phyloP scores from a whole-genome alignment of 2,113 vertebrate genomes.

The Galemys pyrenaicus region DNA sequence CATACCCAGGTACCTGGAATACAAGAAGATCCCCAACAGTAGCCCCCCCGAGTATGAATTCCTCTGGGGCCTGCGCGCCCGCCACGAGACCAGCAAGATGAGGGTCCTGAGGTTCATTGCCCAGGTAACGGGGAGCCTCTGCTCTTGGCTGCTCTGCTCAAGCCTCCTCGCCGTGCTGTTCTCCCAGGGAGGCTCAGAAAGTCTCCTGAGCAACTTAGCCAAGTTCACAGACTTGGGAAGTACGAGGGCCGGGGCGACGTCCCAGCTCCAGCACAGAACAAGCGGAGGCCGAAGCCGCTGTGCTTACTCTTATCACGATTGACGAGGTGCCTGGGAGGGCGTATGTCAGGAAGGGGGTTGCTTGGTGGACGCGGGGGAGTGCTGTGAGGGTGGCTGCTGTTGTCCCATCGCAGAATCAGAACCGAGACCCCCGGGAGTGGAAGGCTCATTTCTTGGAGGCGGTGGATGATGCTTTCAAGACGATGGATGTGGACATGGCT shows the following conservation, averaged over 20 bases:
- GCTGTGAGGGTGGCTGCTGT: neutral
- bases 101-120: slow-evolving; percentile 88
- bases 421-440: slow-evolving; percentile 69
- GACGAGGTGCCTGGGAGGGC: accelerated
- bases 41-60: slow-evolving; percentile 86
- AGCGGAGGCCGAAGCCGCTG: neutral
- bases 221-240: neutral
- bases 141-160: neutral
- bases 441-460: slow-evolving; percentile 70
- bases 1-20: slow-evolving; percentile 87
- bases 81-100: slow-evolving; percentile 87
- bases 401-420: slow-evolving; percentile 57
- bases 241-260: neutral
- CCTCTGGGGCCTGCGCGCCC: slow-evolving; percentile 87
- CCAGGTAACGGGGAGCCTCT: slow-evolving; percentile 76
- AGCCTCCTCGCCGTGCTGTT: neutral
- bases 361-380: neutral
- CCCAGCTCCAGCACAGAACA: neutral
- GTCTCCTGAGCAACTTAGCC: neutral
- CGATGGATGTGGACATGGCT: slow-evolving; percentile 66
- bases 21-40: slow-evolving; percentile 84
- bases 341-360: neutral
- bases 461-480: slow-evolving; percentile 72
- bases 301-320: neutral
- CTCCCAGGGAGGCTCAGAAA: neutral